Evolutionary conservation across 64 coral and sea anemone species (phyloP).

Genomic region (Montipora cactus): DNA sequence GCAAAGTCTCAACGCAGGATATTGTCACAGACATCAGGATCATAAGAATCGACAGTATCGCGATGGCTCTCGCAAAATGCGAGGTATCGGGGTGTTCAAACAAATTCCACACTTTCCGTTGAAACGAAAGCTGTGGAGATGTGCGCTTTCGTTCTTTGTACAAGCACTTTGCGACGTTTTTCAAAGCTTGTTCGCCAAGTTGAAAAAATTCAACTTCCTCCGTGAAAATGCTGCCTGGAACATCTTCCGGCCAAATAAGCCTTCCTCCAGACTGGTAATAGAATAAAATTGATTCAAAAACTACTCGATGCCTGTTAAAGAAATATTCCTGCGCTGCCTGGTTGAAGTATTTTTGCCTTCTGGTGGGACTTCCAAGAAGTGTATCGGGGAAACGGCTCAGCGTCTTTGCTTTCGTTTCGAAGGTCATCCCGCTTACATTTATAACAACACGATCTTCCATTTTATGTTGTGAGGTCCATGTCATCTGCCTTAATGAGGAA

Average conservation of each 20-base stretch:
- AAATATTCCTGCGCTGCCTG: slow-evolving; percentile 78
- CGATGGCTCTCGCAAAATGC: slow-evolving; percentile 72
- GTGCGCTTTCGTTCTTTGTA: slow-evolving; percentile 20
- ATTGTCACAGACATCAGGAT: slow-evolving; percentile 75
- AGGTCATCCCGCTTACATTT: slow-evolving; percentile 96
- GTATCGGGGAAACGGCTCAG: slow-evolving; percentile 88
- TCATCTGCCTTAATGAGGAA: not conserved
- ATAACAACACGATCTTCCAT: slow-evolving; percentile 90
- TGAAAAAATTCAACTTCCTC: slow-evolving; percentile 98
- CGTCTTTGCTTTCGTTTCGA: slow-evolving; percentile 82
- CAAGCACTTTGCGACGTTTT: slow-evolving; percentile 74
- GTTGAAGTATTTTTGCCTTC: slow-evolving; percentile 82
- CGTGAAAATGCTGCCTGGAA: slow-evolving; percentile 85
- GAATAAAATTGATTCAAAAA: slow-evolving; percentile 95
- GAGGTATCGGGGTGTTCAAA: slow-evolving; percentile 95
- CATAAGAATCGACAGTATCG: slow-evolving; percentile 83
- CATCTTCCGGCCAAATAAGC: slow-evolving; percentile 83
- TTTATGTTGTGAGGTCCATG: not conserved
- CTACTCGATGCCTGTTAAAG: slow-evolving; percentile 91
- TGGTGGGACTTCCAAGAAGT: slow-evolving; percentile 81
- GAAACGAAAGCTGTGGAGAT: slow-evolving; percentile 35
- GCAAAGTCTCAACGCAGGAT: slow-evolving; percentile 85
- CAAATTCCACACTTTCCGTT: slow-evolving; percentile 83
- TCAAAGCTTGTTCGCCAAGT: slow-evolving; percentile 83
- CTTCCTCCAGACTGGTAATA: slow-evolving; percentile 98